phyloP scores from a whole-genome alignment of 2,113 vertebrate genomes.

The Xiphias gladius region DNA sequence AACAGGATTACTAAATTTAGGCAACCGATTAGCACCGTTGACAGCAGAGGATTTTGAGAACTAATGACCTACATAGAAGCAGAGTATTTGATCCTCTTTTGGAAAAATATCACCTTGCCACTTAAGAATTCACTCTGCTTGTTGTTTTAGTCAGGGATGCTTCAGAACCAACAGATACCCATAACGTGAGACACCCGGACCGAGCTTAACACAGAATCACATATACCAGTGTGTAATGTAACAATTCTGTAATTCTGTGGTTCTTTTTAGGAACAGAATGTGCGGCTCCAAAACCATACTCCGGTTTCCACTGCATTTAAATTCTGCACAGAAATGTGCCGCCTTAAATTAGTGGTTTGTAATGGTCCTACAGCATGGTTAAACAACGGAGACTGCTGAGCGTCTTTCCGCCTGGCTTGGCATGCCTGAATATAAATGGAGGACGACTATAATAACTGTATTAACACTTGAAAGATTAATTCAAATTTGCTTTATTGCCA shows the following conservation, averaged over 20 bases:
- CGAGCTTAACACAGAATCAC: background rate
- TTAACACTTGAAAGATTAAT: background rate
- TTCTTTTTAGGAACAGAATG: background rate
- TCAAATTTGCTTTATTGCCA: background rate
- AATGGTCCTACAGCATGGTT: background rate
- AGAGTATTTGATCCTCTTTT: constrained; percentile 18
- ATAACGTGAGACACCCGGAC: background rate
- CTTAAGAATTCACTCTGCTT: background rate
- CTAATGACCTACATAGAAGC: constrained; percentile 68
- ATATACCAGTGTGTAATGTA: background rate
- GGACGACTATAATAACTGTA: background rate
- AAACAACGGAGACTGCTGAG: background rate
- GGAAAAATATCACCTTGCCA: constrained; percentile 33
- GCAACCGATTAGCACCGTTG: constrained; percentile 65
- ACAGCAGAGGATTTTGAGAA: constrained; percentile 63
- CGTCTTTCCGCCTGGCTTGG: background rate
- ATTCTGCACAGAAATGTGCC: background rate
- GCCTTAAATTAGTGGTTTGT: background rate
- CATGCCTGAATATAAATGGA: background rate
- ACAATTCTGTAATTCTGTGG: background rate
- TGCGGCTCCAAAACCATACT: background rate
- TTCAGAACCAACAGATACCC: background rate
- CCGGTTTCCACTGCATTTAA: constrained; percentile 18
- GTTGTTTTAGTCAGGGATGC: background rate
- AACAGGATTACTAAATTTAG: constrained; percentile 75